Percentiles rank a stretch among this genome's conserved stretches.
These are phyloP conservation scores for Seriola dumerili DNA, from an alignment of 2,113 vertebrate genomes.

Conservation along the genomic window DNA sequence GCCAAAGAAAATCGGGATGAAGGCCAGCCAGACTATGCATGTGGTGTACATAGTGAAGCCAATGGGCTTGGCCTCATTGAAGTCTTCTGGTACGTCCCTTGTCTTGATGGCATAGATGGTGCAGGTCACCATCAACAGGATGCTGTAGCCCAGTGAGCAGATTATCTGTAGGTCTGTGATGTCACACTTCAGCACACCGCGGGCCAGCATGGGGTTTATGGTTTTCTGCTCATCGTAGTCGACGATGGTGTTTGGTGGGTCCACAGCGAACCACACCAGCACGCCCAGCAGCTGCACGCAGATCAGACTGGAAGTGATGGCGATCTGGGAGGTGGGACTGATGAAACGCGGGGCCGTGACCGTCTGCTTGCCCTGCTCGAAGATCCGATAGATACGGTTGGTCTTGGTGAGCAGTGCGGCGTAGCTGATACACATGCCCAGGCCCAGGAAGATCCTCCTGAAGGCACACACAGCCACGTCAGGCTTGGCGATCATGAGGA, in stretches of 20 bases:
- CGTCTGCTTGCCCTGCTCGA: constrained; percentile 83
- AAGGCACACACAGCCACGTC: constrained; percentile 81
- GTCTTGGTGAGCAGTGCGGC: constrained; percentile 84
- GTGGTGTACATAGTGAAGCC: constrained; percentile 85
- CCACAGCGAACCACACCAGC: constrained; percentile 82
- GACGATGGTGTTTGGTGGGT: constrained; percentile 81
- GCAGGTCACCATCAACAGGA: constrained; percentile 83
- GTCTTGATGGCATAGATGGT: constrained; percentile 85
- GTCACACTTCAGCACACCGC: constrained; percentile 82
- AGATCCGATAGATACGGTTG: constrained; percentile 83
- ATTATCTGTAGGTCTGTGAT: constrained; percentile 85
- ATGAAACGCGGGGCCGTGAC: constrained; percentile 82
- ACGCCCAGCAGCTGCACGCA: constrained; percentile 82
- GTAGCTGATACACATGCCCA: constrained; percentile 85
- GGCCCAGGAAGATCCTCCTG: constrained; percentile 82
- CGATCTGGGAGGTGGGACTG: constrained; percentile 84
- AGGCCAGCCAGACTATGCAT: constrained; percentile 84
- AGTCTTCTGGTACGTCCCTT: constrained; percentile 82
- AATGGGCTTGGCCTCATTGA: constrained; percentile 84
- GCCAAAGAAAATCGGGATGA: constrained; percentile 85
- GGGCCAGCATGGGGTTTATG: constrained; percentile 79
- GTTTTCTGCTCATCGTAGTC: constrained; percentile 84
- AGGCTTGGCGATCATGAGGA: constrained; percentile 83
- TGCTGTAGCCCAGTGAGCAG: constrained; percentile 83
- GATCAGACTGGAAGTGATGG: constrained; percentile 81